Base-by-base conservation (phyloP, 2,888 invertebrate genomes). In the Lycocerus yunnanus region DNA sequence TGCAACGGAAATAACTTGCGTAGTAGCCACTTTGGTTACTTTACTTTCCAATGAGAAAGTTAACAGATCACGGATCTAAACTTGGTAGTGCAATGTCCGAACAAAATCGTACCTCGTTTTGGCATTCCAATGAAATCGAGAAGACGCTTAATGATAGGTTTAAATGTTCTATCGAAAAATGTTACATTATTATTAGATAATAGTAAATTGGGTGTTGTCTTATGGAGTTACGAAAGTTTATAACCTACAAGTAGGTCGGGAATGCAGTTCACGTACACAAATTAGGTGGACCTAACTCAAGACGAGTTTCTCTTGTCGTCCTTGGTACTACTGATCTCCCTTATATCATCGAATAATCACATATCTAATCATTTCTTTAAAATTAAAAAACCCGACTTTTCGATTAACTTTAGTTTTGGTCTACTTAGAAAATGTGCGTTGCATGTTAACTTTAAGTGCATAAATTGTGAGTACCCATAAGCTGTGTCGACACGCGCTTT, bases 361-460 rank as follows among this genome's bases (percentile, higher is more conserved):
- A 14, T 61, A 61, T 10, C 18, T 18, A 61, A 13, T 18, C 16
- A 8, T 16, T 61, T 16, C 15, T 61, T n/a, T 18, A n/a, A 63
- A 63, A 43, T n/a, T n/a, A 43, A 15, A 18, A 61, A 61, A 61
- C 18, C 21, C 15, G 27, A 27, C 66, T 24, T 27, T 24, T 27
- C 21, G 24, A 66, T 27, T 61, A 65, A 68, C 73, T 71, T 74
- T 73, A 80, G 84, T 83, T 83, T 84, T 83, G 84, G 83, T 85
- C 85, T 84, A 85, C 84, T 85, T 85, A 83, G 81, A 80, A 73
- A 77, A 77, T 76, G 78, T 78, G 76, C 77, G 59, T 80, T 76
- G 83, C 82, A 84, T 84, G 82, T 80, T 80, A 82, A 82, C 78
- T 78, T 43, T 73, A 77, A 76, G 71, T 81, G 77, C 75, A 73